Conservation (phyloP, 2,113 vertebrate genomes). For the Aix galericulata region DNA sequence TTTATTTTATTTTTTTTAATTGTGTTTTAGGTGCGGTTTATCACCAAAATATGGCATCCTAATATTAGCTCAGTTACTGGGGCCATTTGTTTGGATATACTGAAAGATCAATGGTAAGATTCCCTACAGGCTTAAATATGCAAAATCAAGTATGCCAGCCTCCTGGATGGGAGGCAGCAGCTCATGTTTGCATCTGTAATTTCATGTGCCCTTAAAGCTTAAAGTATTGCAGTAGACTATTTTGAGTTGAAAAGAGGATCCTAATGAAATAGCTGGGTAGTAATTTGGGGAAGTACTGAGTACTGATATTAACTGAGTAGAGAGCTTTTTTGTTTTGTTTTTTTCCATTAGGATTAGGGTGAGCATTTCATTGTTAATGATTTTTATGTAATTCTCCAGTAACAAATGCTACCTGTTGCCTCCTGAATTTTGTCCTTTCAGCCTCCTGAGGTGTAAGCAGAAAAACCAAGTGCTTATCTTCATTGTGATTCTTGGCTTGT, state of each 20-base stretch:
- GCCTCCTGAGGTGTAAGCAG: not conserved
- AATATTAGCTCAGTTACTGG: constrained; percentile 99
- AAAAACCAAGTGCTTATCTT: not conserved
- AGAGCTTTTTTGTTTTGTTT: not conserved
- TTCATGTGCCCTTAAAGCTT: not conserved
- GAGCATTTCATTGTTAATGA: not conserved
- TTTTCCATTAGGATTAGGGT: not conserved
- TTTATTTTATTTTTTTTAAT: not conserved
- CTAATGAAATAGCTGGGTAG: not conserved
- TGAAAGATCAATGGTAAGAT: constrained; percentile 99
- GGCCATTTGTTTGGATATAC: constrained; percentile 98
- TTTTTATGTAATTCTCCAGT: not conserved
- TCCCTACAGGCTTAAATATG: not conserved
- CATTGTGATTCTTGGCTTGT: not conserved
- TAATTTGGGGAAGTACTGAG: not conserved
- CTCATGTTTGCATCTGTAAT: not conserved
- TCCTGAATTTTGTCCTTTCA: not conserved
- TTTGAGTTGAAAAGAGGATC: not conserved
- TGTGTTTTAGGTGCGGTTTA: constrained; percentile 94
- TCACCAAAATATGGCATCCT: constrained; percentile 99
- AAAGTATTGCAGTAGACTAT: not conserved
- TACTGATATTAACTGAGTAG: not conserved
- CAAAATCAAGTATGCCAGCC: not conserved
- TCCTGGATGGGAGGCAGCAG: not conserved
- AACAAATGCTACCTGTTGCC: not conserved